Evolutionary conservation across 2,888 invertebrate genomes (phyloP).

Genomic region (Drosophila infuscata): DNA sequence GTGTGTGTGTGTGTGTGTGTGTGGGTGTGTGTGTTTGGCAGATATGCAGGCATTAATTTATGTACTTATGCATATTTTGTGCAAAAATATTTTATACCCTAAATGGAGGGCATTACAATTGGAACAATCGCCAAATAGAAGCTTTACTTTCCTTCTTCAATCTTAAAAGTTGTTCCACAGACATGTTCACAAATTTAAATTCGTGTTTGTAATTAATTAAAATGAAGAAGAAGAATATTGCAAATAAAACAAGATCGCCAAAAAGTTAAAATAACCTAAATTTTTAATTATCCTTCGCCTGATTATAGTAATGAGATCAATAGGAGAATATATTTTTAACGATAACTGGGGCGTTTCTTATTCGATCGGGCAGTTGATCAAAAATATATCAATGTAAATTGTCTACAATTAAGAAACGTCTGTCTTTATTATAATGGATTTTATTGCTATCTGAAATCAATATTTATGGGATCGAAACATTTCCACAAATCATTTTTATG

Average conservation of each 20-base stretch:
- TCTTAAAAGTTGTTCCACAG: neutral
- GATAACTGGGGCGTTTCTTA: neutral
- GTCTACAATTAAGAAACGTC: no score
- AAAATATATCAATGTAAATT: neutral
- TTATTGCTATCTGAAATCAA: no score
- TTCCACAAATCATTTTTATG: neutral
- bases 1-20: slow-evolving; percentile 15
- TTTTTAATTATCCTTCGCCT: neutral
- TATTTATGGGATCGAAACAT: neutral
- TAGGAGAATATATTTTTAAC: neutral
- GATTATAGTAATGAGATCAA: neutral
- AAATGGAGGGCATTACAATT: neutral
- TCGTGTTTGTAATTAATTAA: neutral
- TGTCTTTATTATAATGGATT: no score
- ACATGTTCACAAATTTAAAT: neutral
- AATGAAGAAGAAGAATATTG: neutral
- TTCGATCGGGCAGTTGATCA: neutral
- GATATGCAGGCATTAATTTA: slow-evolving; percentile 67
- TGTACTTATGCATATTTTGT: slow-evolving; percentile 77
- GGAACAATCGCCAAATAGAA: neutral
- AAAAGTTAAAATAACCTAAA: no score
- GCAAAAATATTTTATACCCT: slow-evolving; percentile 46
- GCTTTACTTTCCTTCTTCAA: neutral
- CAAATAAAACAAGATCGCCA: neutral
- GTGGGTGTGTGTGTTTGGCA: slow-evolving; percentile 12